Evolutionary conservation across 2,113 vertebrate species (phyloP), one percentile per base, ranked within the genome.

Genomic region (Aegithalos caudatus): DNA sequence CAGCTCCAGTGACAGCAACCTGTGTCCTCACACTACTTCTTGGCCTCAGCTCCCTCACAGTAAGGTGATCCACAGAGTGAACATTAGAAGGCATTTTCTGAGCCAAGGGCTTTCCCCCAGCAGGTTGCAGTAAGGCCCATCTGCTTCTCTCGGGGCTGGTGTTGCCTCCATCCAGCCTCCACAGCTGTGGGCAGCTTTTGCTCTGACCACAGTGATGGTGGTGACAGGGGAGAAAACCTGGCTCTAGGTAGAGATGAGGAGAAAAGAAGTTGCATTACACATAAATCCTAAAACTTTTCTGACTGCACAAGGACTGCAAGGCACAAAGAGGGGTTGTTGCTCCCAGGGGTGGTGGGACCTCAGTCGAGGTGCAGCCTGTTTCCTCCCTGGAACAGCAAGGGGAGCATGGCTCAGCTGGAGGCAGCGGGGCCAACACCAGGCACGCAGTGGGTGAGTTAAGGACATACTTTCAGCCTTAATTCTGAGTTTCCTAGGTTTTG

Each of bases 401-500:
- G 56, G 57, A 81, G 50, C 44, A 33, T 1, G 38, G 74, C 79
- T 85, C 44, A 29, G 84, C 31, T 4, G 48, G 73, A 54, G 71
- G 65, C n/a, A 31, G 29, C 3, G 18, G 35, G 57, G 54, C 58
- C 35, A 9, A 17, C 7, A 70, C 31, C 0, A 37, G 78, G 86
- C 70, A 79, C 12, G 1, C 4, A 18, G 91, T 86, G 93, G 97
- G 97, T 98, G 96, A 98, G 82, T 81, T 97, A 93, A 98, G 98
- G 98, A 98, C 97, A 98, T 89, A 85, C 72, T 97, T 93, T 81
- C 84, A 92, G 86, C 74, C 94, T 94, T 94, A 95, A 97, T 95
- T 97, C 92, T 77, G 90, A 96, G 87, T 96, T 98, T 97, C 95
- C 96, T 97, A 98, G 97, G 97, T 89, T 98, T 96, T 91, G 93